Conservation (phyloP, 2,888 invertebrate genomes). For the Parascotia fuliginaria region DNA sequence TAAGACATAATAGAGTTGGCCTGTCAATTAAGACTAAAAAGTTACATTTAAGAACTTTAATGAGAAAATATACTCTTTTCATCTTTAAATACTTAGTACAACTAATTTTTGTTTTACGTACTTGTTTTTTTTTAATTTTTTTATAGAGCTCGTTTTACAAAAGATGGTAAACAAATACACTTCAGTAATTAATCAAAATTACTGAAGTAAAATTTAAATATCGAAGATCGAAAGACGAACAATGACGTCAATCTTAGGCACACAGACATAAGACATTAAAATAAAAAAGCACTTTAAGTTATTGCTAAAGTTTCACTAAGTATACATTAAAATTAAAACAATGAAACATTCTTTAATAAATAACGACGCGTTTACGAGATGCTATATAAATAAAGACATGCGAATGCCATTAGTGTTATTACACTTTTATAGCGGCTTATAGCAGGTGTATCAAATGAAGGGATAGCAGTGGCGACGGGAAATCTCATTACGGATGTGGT, state of each 20-base stretch:
- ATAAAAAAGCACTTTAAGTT: slow-evolving; percentile 20
- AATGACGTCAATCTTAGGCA: slow-evolving; percentile 4
- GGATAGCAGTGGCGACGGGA: slow-evolving; percentile 59
- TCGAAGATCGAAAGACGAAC: background rate
- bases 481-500: slow-evolving; percentile 57
- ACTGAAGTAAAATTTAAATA: background rate
- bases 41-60: too few relatives aligned
- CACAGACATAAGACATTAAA: slow-evolving; percentile 4
- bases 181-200: background rate
- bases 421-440: slow-evolving; percentile 69
- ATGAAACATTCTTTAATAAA: slow-evolving; percentile 65
- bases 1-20: too few relatives aligned
- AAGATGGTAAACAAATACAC: background rate
- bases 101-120: too few relatives aligned
- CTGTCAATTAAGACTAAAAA: too few relatives aligned
- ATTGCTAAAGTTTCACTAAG: slow-evolving; percentile 30
- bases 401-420: slow-evolving; percentile 80
- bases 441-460: slow-evolving; percentile 64
- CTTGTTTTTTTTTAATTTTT: too few relatives aligned
- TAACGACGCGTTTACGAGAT: slow-evolving; percentile 68
- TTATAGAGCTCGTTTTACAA: too few relatives aligned
- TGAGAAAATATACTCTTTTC: too few relatives aligned
- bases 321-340: slow-evolving; percentile 62
- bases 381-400: slow-evolving; percentile 78
- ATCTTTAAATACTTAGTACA: too few relatives aligned